These are phyloP conservation scores for Sympetrum striolatum DNA, from an alignment of 2,888 invertebrate genomes.

Conservation along the genomic window DNA sequence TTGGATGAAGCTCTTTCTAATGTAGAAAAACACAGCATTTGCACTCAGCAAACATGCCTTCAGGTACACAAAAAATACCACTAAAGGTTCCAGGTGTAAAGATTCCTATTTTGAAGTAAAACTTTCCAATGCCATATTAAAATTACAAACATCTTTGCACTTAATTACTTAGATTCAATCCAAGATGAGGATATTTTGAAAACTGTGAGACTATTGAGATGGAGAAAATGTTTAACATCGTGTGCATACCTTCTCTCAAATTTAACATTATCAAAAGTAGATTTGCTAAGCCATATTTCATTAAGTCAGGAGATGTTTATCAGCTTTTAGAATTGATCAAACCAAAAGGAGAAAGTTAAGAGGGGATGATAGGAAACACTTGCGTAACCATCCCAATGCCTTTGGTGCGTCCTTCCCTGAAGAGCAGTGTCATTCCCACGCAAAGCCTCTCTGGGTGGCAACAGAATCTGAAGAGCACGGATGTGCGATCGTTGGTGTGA, in stretches of 20 bases:
- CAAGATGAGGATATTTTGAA: not conserved
- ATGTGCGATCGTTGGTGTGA: slow-evolving; percentile 84
- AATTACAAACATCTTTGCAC: not conserved
- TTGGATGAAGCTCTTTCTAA: slow-evolving; percentile 21
- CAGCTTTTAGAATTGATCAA: not conserved
- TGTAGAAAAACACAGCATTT: slow-evolving; percentile 34
- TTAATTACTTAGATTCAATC: not conserved
- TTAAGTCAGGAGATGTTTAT: not conserved
- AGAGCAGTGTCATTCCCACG: slow-evolving; percentile 78
- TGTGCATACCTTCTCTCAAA: not conserved
- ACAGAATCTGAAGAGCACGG: slow-evolving; percentile 87
- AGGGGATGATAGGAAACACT: slow-evolving; percentile 65
- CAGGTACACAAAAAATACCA: not conserved
- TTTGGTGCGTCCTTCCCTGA: slow-evolving; percentile 84
- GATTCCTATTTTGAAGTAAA: not conserved
- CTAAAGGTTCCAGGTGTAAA: not conserved
- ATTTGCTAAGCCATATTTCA: not conserved
- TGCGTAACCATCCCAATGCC: slow-evolving; percentile 86
- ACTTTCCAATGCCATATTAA: not conserved
- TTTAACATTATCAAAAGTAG: not conserved
- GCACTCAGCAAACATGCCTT: not conserved
- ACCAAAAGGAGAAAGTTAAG: not conserved
- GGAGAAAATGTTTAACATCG: not conserved
- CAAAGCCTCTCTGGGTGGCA: slow-evolving; percentile 88
- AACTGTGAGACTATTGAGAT: not conserved